Percentiles rank a stretch among this genome's conserved stretches.
Evolutionary conservation across 2,888 invertebrate genomes (phyloP).

Genomic region (Callosobruchus maculatus): DNA sequence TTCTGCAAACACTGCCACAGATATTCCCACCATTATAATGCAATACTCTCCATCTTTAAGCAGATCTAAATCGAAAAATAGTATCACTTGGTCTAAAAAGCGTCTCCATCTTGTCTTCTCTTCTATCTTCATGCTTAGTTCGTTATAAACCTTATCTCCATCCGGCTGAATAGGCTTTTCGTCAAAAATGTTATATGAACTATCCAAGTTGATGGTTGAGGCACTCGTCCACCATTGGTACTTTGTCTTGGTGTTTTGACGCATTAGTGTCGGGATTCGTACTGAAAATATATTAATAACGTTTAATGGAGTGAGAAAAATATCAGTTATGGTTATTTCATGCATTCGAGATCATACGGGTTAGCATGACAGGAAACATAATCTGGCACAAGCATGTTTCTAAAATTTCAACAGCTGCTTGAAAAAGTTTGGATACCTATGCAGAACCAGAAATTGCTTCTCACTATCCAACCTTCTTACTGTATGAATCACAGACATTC

Average conservation of each 20-base stretch:
- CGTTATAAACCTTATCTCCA: constrained; percentile 17
- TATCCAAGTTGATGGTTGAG: constrained; percentile 53
- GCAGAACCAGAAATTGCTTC: too few relatives aligned
- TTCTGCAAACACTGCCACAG: constrained; percentile 66
- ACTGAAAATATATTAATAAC: not conserved
- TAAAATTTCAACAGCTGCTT: too few relatives aligned
- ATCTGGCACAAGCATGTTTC: too few relatives aligned
- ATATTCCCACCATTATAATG: constrained; percentile 64
- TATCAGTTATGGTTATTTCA: too few relatives aligned
- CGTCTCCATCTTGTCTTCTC: constrained; percentile 15
- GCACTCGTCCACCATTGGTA: constrained; percentile 56
- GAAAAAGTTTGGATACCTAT: too few relatives aligned
- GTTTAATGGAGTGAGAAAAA: too few relatives aligned
- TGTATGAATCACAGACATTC: too few relatives aligned
- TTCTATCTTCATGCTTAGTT: constrained; percentile 20
- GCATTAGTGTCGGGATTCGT: not conserved
- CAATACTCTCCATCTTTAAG: constrained; percentile 65
- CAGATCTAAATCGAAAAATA: constrained; percentile 63
- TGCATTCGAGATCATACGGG: too few relatives aligned
- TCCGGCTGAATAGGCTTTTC: constrained; percentile 1
- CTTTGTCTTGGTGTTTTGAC: constrained; percentile 16
- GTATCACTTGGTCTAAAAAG: constrained; percentile 44
- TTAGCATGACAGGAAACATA: too few relatives aligned
- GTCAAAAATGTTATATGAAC: constrained; percentile 59
- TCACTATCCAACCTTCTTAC: too few relatives aligned